phyloP scores from a whole-genome alignment of 2,888 invertebrate species.

The Charanyca ferruginea region DNA sequence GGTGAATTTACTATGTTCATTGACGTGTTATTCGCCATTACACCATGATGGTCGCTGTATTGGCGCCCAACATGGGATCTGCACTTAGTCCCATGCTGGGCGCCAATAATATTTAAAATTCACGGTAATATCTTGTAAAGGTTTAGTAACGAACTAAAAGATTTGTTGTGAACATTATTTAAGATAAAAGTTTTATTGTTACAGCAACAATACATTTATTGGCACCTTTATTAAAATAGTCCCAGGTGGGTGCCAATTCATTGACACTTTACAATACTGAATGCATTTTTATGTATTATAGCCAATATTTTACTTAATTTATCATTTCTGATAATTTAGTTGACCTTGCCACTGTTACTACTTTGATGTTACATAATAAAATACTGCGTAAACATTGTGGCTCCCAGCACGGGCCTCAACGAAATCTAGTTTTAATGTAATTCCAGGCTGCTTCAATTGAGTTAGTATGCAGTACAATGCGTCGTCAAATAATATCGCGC shows the following conservation, averaged over 20 bases:
- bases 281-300: not conserved
- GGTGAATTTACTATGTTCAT: not conserved
- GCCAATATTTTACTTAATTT: not conserved
- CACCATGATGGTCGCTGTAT: no score
- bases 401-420: constrained; percentile 12
- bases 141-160: not conserved
- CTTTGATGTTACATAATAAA: not conserved
- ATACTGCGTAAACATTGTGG: not conserved
- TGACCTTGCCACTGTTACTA: no score
- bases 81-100: not conserved
- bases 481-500: constrained; percentile 97
- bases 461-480: constrained; percentile 98
- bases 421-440: not conserved
- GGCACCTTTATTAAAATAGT: not conserved
- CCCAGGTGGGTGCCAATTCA: not conserved
- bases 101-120: not conserved
- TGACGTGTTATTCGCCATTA: no score
- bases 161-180: no score
- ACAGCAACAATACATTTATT: not conserved
- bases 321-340: not conserved
- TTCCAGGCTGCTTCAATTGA: constrained; percentile 92
- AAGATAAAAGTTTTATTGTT: not conserved
- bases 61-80: not conserved
- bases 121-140: not conserved
- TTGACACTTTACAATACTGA: not conserved